Conservation (phyloP, 2,113 vertebrate genomes). For the Pandion haliaetus region DNA sequence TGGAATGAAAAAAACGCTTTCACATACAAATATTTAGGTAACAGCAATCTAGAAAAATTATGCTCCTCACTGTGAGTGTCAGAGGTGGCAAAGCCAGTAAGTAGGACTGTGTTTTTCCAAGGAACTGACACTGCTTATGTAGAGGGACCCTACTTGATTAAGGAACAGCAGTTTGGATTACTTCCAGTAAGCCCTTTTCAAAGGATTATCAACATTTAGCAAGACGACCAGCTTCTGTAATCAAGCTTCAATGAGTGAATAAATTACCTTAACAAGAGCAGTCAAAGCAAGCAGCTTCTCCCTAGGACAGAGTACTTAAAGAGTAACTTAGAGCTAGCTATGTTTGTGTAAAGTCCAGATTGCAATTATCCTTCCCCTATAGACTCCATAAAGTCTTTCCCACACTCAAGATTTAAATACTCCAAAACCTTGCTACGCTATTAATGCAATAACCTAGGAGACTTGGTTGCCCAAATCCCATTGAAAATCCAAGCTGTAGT, state of each 20-base stretch:
- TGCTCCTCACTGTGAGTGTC: neutral
- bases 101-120: neutral
- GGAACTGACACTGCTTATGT: neutral
- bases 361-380: neutral
- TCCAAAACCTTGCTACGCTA: neutral
- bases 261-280: neutral
- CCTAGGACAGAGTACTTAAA: neutral
- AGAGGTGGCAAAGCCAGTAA: neutral
- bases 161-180: conserved; percentile 45
- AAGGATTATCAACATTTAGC: conserved; percentile 45
- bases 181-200: conserved; percentile 43
- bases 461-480: neutral
- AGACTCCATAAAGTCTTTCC: neutral
- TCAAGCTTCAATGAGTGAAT: neutral
- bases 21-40: neutral
- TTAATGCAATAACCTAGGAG: neutral
- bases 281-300: neutral
- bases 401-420: neutral
- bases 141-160: neutral
- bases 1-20: neutral
- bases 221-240: conserved; percentile 24
- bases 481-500: neutral
- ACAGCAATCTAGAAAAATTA: neutral
- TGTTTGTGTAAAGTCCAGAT: neutral
- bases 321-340: neutral